phyloP scores from a whole-genome alignment of 92 coral and sea anemone genomes.

The Siderastrea siderea region DNA sequence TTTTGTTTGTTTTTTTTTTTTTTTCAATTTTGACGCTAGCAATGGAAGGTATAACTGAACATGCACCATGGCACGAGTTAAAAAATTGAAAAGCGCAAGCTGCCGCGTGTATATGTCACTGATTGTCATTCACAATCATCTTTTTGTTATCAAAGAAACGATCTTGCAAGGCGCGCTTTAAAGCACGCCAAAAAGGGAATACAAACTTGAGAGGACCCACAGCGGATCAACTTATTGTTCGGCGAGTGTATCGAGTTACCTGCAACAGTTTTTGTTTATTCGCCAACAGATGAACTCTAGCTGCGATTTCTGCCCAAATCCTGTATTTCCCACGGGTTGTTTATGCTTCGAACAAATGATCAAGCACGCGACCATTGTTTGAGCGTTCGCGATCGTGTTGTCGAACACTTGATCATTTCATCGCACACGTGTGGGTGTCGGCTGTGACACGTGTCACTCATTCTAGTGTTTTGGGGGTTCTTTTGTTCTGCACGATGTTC shows the following conservation, averaged over 20 bases:
- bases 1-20: too few species aligned
- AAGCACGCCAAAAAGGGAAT: too few species aligned
- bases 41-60: not conserved
- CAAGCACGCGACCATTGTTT: conserved; percentile 50
- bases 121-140: not conserved
- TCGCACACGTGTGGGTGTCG: conserved; percentile 34
- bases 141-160: not conserved
- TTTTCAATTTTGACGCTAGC: too few species aligned
- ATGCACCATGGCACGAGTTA: not conserved
- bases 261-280: conserved; percentile 20
- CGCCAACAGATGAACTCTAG: not conserved
- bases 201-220: not conserved
- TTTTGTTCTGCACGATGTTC: conserved; percentile 20
- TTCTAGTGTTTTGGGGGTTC: not conserved
- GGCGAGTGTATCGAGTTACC: conserved; percentile 13
- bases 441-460: conserved; percentile 37
- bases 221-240: not conserved
- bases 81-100: conserved; percentile 2
- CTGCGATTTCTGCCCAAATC: conserved; percentile 13
- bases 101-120: not conserved
- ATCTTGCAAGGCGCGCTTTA: too few species aligned
- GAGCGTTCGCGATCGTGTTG: conserved; percentile 29
- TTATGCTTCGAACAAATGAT: conserved; percentile 23
- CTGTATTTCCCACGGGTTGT: conserved; percentile 52
- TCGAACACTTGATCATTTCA: conserved; percentile 40